Evolutionary conservation across 2,888 invertebrate genomes (phyloP), one percentile per base, ranked within the genome.

Genomic region (Willowsia nigromaculata): DNA sequence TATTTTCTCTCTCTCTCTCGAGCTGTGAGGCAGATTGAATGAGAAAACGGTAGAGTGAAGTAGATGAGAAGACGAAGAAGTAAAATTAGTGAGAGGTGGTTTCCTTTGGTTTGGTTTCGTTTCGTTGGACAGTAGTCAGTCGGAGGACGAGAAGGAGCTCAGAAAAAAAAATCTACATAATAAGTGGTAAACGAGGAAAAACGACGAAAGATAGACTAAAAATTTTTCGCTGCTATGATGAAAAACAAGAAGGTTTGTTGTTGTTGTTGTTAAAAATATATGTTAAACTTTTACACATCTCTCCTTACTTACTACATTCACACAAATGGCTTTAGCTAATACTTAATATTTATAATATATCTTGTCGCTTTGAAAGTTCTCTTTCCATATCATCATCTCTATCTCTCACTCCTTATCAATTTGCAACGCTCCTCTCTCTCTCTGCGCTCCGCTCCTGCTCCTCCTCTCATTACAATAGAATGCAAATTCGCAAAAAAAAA

Each of bases 191-290:
- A 22, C 62, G 27, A 30, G 27, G 27, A 62, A 27, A 27, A 4
- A 9, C 4, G 53, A 9, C 18, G 53, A 53, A 18, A 15, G 53
- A 15, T 37, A 9, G 5, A 37, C 37, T 59, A 7, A 13, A 5
- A 18, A 7, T 22, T 11, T 50, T 56, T 11, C 22, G 22, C 68
- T 40, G 71, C 9, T 74, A 74, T 74, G 78, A 56, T 78, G 78
- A 78, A 78, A 78, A 78, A 53, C 78, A 53, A 53, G n/a, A n/a
- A n/a, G 78, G 78, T 78, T 78, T 53, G 78, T 78, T 78, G 47
- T 47, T 78, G 37, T 50, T 50, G 37, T 78, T 25, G 53, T 76
- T 50, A 11, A 9, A 1, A 43, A 43, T 37, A 37, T 37, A 37
- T 37, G 9, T 37, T 6, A 37, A 37, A 37, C 50, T 11, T 18